These are phyloP conservation scores for Eupithecia abbreviata DNA, from an alignment of 2,888 invertebrate species.

Conservation along the genomic window DNA sequence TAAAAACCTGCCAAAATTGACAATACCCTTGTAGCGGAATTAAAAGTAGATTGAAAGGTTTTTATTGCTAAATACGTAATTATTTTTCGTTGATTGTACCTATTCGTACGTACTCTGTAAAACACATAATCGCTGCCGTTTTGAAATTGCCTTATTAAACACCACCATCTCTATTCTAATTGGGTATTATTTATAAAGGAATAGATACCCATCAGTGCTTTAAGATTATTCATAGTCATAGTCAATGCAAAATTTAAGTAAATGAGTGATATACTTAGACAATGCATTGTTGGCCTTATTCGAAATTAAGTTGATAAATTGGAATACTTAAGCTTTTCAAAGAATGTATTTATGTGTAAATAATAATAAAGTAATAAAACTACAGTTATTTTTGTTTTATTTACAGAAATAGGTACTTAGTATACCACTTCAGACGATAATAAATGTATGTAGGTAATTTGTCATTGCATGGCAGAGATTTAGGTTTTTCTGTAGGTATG, in stretches of 20 bases:
- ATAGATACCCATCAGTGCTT: background rate
- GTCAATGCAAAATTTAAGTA: background rate
- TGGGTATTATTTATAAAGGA: background rate
- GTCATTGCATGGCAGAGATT: too few relatives aligned
- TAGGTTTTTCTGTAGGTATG: too few relatives aligned
- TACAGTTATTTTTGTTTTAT: constrained; percentile 44
- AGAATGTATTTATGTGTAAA: constrained; percentile 66
- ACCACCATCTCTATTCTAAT: too few relatives aligned
- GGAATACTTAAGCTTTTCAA: constrained; percentile 61
- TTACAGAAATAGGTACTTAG: background rate
- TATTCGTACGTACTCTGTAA: background rate
- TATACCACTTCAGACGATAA: too few relatives aligned
- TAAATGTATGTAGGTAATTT: too few relatives aligned
- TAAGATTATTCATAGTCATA: background rate
- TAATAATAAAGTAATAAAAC: constrained; percentile 59
- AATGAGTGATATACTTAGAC: background rate
- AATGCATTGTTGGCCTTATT: constrained; percentile 63
- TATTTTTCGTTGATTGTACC: background rate
- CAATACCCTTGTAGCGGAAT: background rate
- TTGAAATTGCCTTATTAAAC: background rate
- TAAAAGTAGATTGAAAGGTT: background rate
- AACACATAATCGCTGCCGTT: background rate
- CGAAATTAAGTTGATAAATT: constrained; percentile 61
- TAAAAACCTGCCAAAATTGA: background rate
- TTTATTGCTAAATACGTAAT: background rate